A percentile compares a stretch with the other conserved stretches of the same genome.
Evolutionary conservation across 2,797 vertebrate genomes (phyloP).

Genomic region (Amphiprion clarkii): DNA sequence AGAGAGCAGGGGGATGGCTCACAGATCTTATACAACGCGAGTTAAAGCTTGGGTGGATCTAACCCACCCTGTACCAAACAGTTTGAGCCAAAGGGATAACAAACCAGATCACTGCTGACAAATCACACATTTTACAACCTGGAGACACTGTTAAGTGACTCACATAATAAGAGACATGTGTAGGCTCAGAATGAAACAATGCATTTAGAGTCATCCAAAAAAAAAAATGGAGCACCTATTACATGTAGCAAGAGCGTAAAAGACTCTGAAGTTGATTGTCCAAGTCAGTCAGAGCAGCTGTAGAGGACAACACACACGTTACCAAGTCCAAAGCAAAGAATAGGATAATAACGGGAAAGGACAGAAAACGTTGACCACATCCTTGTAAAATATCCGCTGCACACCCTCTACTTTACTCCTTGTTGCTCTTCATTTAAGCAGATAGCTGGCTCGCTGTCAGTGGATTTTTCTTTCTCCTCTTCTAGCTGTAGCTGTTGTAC

Average conservation of each 20-base stretch:
- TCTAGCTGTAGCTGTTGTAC: constrained; percentile 69
- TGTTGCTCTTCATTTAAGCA: constrained; percentile 58
- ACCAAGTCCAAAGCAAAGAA: constrained; percentile 28
- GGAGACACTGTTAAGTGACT: constrained; percentile 44
- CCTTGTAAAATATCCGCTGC: constrained; percentile 57
- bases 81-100: constrained; percentile 51
- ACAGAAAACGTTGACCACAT: constrained; percentile 32
- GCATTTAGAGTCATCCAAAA: neutral
- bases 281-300: neutral
- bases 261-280: neutral
- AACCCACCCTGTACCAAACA: constrained; percentile 27
- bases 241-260: neutral
- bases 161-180: constrained; percentile 48
- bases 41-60: constrained; percentile 59
- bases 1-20: constrained; percentile 17
- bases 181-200: constrained; percentile 4
- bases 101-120: constrained; percentile 52
- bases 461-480: constrained; percentile 44
- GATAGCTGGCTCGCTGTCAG: constrained; percentile 63
- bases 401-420: constrained; percentile 29
- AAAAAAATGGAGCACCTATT: neutral
- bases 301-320: constrained; percentile 4
- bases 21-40: constrained; percentile 55
- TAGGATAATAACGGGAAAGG: constrained; percentile 5
- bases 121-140: constrained; percentile 58